Conservation (phyloP, 2,797 vertebrate species). For the Phyllotis vaccarum region DNA sequence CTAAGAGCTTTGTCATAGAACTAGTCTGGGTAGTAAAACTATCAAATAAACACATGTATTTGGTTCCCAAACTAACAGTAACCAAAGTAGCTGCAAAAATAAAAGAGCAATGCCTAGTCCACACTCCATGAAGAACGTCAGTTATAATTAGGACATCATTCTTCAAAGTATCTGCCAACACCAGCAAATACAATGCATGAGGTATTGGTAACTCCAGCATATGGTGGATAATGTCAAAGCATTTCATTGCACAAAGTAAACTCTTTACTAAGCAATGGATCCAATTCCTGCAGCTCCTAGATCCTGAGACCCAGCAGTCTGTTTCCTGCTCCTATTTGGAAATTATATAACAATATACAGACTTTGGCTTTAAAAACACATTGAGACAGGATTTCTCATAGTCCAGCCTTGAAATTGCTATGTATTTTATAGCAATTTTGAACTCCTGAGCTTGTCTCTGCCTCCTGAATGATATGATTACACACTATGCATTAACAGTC, state of each 20-base stretch:
- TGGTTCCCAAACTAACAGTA: slow-evolving; percentile 28
- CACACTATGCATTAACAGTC: neutral
- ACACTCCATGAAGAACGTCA: neutral
- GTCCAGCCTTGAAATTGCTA: neutral
- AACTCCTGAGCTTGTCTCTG: neutral
- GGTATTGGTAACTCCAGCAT: no score
- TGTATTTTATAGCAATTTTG: neutral
- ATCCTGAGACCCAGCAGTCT: neutral
- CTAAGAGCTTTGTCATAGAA: slow-evolving; percentile 6
- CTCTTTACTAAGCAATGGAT: neutral
- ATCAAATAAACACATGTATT: neutral
- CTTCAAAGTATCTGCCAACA: neutral
- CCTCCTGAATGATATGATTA: neutral
- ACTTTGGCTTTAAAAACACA: neutral
- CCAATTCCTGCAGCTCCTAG: neutral
- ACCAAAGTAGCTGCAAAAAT: slow-evolving; percentile 32
- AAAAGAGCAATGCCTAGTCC: slow-evolving; percentile 4
- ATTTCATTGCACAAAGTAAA: neutral
- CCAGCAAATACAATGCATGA: neutral
- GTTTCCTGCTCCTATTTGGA: neutral
- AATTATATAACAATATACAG: neutral
- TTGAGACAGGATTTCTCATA: neutral
- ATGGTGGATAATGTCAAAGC: neutral
- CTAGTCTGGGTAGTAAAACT: neutral
- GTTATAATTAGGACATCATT: neutral